Evolutionary conservation across 2,797 vertebrate species (phyloP).

Genomic region (Rallus crepitans): DNA sequence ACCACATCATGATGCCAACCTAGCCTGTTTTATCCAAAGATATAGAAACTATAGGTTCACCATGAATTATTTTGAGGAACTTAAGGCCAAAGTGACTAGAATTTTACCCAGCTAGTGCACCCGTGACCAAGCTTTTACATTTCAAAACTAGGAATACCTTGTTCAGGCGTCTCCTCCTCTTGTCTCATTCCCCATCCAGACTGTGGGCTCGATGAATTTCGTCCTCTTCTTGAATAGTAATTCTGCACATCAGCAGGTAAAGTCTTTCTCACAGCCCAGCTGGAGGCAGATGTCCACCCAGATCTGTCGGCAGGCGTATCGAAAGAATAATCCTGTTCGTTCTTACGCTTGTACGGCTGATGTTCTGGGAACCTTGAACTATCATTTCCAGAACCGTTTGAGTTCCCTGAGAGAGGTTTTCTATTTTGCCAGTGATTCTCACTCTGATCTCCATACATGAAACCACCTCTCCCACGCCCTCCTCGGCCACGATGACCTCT

Average conservation of each 20-base stretch:
- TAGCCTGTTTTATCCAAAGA: neutral
- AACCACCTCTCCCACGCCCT: slow-evolving; percentile 78
- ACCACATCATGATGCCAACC: neutral
- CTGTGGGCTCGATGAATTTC: slow-evolving; percentile 79
- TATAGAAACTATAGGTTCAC: neutral
- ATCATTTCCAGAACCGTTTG: slow-evolving; percentile 88
- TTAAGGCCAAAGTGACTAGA: neutral
- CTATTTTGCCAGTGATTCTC: slow-evolving; percentile 90
- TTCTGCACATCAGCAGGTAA: slow-evolving; percentile 97
- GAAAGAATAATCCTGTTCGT: slow-evolving; percentile 82
- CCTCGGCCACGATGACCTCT: slow-evolving; percentile 83
- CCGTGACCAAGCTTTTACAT: neutral
- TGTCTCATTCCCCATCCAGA: slow-evolving; percentile 86
- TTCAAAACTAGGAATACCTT: slow-evolving; percentile 74
- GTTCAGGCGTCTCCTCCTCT: slow-evolving; percentile 86
- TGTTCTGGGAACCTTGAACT: slow-evolving; percentile 89
- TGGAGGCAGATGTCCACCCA: slow-evolving; percentile 97
- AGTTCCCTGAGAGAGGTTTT: slow-evolving; percentile 90
- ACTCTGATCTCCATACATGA: slow-evolving; percentile 81
- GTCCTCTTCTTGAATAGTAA: slow-evolving; percentile 94
- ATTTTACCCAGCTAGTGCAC: neutral
- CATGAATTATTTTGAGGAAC: neutral
- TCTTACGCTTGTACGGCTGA: slow-evolving; percentile 85
- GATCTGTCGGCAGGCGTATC: slow-evolving; percentile 90
- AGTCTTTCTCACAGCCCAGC: slow-evolving; percentile 95